Evolutionary conservation across 2,113 vertebrate genomes (phyloP).

Genomic region (Cepphus grylle): DNA sequence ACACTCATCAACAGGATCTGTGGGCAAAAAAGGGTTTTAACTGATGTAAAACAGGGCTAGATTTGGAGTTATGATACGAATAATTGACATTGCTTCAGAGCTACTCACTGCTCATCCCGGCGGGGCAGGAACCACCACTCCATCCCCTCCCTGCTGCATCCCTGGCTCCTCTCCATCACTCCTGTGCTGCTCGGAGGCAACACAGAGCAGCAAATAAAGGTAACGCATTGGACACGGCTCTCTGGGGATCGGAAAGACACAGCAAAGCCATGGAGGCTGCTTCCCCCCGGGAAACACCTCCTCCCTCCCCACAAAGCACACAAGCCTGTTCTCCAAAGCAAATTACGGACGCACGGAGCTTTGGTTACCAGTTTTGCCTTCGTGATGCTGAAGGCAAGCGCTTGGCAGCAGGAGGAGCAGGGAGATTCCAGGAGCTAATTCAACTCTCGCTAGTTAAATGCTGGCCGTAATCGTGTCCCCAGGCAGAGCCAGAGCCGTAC

Average conservation of each 20-base stretch:
- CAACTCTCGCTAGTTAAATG: background rate
- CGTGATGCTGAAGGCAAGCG: background rate
- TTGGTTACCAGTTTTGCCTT: background rate
- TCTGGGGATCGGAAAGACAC: background rate
- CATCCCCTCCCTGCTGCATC: background rate
- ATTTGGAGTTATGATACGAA: rapidly evolving
- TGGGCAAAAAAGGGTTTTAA: background rate
- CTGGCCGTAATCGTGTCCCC: background rate
- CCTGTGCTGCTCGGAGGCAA: background rate
- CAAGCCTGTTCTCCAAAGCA: background rate
- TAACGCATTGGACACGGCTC: rapidly evolving
- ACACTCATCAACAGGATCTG: rapidly evolving
- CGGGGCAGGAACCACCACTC: background rate
- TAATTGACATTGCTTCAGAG: background rate
- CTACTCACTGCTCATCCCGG: background rate
- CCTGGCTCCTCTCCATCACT: rapidly evolving
- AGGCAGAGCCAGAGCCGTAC: background rate
- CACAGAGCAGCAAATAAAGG: background rate
- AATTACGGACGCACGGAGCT: rapidly evolving
- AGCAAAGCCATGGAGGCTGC: background rate
- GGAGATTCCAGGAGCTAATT: background rate
- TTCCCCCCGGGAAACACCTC: background rate
- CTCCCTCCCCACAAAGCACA: rapidly evolving
- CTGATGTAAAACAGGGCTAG: background rate
- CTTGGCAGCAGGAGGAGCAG: background rate